phyloP scores from a whole-genome alignment of 92 coral and sea anemone species.

The Palythoa grandis region DNA sequence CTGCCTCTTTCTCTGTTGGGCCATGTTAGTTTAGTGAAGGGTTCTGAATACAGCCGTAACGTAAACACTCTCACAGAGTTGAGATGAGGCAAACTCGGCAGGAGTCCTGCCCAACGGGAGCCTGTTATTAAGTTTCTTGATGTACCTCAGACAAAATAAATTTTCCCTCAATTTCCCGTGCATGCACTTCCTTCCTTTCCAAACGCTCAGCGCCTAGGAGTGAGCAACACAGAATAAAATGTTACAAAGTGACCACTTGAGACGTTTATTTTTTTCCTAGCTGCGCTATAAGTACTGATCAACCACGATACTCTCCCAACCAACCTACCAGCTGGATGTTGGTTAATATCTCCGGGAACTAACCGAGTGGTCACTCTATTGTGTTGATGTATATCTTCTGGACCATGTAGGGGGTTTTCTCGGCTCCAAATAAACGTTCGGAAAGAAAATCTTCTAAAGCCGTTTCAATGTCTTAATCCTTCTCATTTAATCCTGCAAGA shows the following conservation, averaged over 20 bases:
- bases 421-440: not conserved
- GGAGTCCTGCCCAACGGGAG: slow-evolving; percentile 45
- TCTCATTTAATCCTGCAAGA: slow-evolving; percentile 40
- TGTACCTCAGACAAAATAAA: slow-evolving; percentile 37
- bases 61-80: slow-evolving; percentile 44
- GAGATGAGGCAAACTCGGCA: slow-evolving; percentile 42
- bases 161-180: slow-evolving; percentile 12
- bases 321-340: slow-evolving; percentile 77
- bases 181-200: slow-evolving; percentile 8
- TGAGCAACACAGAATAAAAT: slow-evolving; percentile 31
- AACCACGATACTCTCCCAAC: slow-evolving; percentile 70
- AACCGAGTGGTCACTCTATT: slow-evolving; percentile 44
- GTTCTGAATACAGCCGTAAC: slow-evolving; percentile 30
- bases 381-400: slow-evolving; percentile 32
- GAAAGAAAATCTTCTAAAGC: slow-evolving; percentile 38
- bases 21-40: slow-evolving; percentile 37
- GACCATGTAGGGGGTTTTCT: slow-evolving; percentile 36
- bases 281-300: slow-evolving; percentile 52
- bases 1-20: slow-evolving; percentile 69
- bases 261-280: slow-evolving; percentile 16
- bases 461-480: slow-evolving; percentile 29
- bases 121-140: slow-evolving; percentile 41
- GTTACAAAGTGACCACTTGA: slow-evolving; percentile 44
- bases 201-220: slow-evolving; percentile 26
- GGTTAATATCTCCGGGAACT: slow-evolving; percentile 81